Evolutionary conservation across 1,140 invertebrate species (phyloP).

Genomic region (Drosophila ironensis): DNA sequence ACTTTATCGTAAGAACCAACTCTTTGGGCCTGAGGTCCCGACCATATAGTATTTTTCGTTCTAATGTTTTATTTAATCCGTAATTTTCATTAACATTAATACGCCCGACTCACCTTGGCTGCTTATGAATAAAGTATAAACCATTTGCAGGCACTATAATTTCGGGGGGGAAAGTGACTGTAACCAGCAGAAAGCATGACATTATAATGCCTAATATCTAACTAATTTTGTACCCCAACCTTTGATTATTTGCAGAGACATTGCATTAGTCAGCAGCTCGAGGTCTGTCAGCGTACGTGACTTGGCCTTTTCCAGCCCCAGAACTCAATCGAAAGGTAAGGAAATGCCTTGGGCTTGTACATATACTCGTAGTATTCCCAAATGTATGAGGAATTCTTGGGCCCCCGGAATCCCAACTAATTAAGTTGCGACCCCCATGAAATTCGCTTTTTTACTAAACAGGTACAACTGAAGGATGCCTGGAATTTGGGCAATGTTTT

Average conservation of each 20-base stretch:
- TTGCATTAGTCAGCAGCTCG: conserved; percentile 43
- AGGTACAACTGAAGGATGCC: not conserved
- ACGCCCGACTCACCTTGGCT: not conserved
- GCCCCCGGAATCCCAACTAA: conserved; percentile 20
- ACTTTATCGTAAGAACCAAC: not conserved
- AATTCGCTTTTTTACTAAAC: conserved; percentile 50
- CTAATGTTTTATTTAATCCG: conserved; percentile 32
- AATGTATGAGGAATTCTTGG: not conserved
- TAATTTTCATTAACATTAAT: conserved; percentile 37
- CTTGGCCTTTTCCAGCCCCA: conserved; percentile 32
- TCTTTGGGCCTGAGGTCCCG: not conserved
- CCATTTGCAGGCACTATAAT: conserved; percentile 25
- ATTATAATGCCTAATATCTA: conserved; percentile 35
- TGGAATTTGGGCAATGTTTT: conserved; percentile 67
- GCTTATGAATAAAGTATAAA: conserved; percentile 26
- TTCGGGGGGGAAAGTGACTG: conserved; percentile 9
- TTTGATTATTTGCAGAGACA: conserved; percentile 29
- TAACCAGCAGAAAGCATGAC: conserved; percentile 29
- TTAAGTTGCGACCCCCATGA: conserved; percentile 35
- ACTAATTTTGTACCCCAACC: conserved; percentile 22
- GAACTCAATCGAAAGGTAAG: conserved; percentile 37
- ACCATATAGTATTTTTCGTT: conserved; percentile 4
- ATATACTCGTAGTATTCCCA: not conserved
- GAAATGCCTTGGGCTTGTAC: not conserved
- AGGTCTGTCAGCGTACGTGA: conserved; percentile 18